Base-by-base conservation (phyloP, 2,797 vertebrate species). In the Lindbergichthys nudifrons region DNA sequence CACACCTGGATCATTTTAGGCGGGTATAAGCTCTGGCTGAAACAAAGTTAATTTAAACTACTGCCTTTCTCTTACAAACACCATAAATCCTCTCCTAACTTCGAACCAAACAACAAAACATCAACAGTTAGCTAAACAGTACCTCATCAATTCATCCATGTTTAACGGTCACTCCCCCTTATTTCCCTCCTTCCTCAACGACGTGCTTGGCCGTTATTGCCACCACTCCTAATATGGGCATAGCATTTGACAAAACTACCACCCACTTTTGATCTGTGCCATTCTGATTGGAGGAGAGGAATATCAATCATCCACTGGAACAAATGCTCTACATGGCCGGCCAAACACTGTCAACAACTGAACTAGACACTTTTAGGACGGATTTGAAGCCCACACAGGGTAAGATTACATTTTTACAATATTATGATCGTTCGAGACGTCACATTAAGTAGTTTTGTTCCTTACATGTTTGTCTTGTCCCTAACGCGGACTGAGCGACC, bases 181-280 rank as follows among this genome's bases (percentile, higher is more conserved):
- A 0, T 19, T 16, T 5, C 32, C 21, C 6, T 7, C 1, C 0
- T 42, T 2, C 16, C 12, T 5, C 46, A 11, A 9, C 59, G 58
- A 23, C 48, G 10, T 52, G 53, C 42, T 26, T 18, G 19, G 3
- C 36, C 11, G 30, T 65, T 30, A n/a, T 64, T 30, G 13, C 21
- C 21, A 18, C 47, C 21, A 4, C 36, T 79, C 89, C 86, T 68
- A 67, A 87, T 90, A 86, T 82, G 87, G 89, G 15, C 77, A 85
- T 12, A 47, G 64, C 30, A 0, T 48, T 15, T 14, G 0, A 5
- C 13, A 9, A 45, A 16, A 13, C 43, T 2, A 10, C 64, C 70
- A 72, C 88, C 86, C 54, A 62, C 9, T 15, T 10, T 14, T 13
- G 10, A n/a, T 1, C 46, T 15, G 0, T 1, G 6, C 54, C 8